A percentile compares a stretch with the other conserved stretches of the same genome.
Evolutionary conservation across 2,113 vertebrate species (phyloP).

Genomic region (Gadus chalcogrammus): DNA sequence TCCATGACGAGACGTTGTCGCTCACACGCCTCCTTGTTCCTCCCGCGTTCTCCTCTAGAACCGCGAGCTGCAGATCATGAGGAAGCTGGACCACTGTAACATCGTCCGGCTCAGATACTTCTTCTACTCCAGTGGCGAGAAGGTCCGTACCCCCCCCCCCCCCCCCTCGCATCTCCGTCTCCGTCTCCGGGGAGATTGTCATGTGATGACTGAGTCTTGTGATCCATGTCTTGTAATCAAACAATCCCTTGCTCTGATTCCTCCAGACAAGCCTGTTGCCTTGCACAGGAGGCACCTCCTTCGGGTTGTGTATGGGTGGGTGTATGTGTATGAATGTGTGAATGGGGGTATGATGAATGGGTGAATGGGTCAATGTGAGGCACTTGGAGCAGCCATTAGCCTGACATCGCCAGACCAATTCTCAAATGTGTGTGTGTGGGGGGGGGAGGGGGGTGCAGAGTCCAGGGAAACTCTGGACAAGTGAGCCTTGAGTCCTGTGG

Average conservation of each 20-base stretch:
- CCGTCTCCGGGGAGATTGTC: conserved; percentile 81
- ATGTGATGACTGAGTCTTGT: conserved; percentile 76
- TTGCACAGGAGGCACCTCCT: background rate
- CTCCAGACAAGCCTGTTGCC: background rate
- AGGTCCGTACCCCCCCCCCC: conserved; percentile 83
- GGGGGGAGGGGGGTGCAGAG: background rate
- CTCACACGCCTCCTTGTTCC: background rate
- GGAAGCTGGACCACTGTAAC: conserved; percentile 91
- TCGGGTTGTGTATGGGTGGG: background rate
- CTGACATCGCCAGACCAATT: too few relatives aligned
- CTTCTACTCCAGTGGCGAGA: conserved; percentile 25
- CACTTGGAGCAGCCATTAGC: too few relatives aligned
- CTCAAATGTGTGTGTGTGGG: too few relatives aligned
- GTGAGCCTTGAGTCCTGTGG: too few relatives aligned
- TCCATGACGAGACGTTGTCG: background rate
- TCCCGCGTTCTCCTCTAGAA: conserved; percentile 67
- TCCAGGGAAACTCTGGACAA: background rate
- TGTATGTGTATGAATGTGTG: too few relatives aligned
- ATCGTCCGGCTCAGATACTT: conserved; percentile 75
- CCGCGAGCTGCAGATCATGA: conserved; percentile 92
- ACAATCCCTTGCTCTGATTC: conserved; percentile 12
- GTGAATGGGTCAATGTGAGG: background rate
- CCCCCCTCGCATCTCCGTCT: conserved; percentile 6
- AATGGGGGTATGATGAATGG: background rate
- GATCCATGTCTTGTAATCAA: conserved; percentile 20